phyloP scores from a whole-genome alignment of 2,888 invertebrate genomes.

The Sesamia inferens region DNA sequence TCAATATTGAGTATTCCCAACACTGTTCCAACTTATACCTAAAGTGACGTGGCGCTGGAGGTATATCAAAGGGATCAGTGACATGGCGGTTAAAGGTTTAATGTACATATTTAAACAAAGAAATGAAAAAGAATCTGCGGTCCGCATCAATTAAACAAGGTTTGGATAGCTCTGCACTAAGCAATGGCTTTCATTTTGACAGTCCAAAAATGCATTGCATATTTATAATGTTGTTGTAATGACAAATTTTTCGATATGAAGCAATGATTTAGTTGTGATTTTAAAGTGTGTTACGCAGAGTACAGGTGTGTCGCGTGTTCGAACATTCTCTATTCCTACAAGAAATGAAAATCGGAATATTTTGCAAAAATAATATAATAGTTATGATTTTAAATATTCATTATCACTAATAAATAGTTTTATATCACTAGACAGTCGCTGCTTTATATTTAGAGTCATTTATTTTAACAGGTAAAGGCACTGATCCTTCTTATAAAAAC shows the following conservation, averaged over 20 bases:
- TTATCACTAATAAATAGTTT: constrained; percentile 82
- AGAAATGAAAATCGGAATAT: constrained; percentile 66
- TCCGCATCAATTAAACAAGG: too few relatives aligned
- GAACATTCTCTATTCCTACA: background rate
- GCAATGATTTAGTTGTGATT: background rate
- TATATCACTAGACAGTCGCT: constrained; percentile 85
- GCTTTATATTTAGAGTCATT: constrained; percentile 77
- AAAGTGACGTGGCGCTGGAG: too few relatives aligned
- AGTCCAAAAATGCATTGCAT: background rate
- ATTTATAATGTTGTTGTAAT: background rate
- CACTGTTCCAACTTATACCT: too few relatives aligned
- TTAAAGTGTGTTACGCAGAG: background rate
- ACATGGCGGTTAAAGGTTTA: too few relatives aligned
- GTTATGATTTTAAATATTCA: constrained; percentile 83
- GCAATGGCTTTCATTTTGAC: background rate
- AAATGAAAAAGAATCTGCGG: too few relatives aligned
- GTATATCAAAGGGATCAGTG: too few relatives aligned
- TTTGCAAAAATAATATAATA: constrained; percentile 88
- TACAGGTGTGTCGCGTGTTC: background rate
- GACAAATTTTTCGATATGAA: too few relatives aligned
- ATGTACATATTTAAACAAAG: too few relatives aligned
- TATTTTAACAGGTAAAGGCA: constrained; percentile 84
- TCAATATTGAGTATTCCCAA: too few relatives aligned
- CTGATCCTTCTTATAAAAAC: constrained; percentile 83
- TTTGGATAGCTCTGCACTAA: too few relatives aligned